phyloP scores from a whole-genome alignment of 2,113 vertebrate species.

The Aptenodytes patagonicus region DNA sequence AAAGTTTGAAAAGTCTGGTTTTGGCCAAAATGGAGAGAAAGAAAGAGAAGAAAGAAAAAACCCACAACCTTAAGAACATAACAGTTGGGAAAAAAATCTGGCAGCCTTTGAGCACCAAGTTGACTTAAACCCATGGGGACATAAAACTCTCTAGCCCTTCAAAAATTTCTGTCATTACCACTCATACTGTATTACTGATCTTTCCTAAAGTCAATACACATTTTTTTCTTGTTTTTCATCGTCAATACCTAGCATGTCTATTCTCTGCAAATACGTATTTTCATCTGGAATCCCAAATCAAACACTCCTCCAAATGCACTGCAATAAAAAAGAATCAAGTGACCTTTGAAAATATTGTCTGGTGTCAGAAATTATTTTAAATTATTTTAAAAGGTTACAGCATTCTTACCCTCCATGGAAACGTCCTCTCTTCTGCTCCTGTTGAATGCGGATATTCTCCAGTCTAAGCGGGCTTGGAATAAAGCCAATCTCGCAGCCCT shows the following conservation, averaged over 20 bases:
- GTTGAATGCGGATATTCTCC: slow-evolving; percentile 93
- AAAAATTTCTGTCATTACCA: background rate
- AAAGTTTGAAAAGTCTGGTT: background rate
- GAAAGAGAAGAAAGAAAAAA: background rate
- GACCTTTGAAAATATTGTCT: background rate
- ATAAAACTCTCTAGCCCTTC: background rate
- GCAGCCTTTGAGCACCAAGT: background rate
- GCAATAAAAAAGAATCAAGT: background rate
- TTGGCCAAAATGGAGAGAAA: background rate
- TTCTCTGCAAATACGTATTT: fast-evolving
- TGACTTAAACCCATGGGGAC: background rate
- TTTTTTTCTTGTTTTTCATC: background rate
- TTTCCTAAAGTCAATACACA: background rate
- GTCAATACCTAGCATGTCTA: fast-evolving
- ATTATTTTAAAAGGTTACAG: background rate
- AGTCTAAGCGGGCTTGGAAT: slow-evolving; percentile 94
- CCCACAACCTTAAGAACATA: background rate
- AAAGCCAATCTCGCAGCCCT: slow-evolving; percentile 96
- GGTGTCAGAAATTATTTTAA: background rate
- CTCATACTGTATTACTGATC: background rate
- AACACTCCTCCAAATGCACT: background rate
- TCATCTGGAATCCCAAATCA: background rate
- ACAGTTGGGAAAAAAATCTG: background rate
- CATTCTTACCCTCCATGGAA: slow-evolving; percentile 89
- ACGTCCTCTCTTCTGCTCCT: slow-evolving; percentile 94